phyloP scores from a whole-genome alignment of 2,113 vertebrate species.

The Poeciliopsis turrubarensis region DNA sequence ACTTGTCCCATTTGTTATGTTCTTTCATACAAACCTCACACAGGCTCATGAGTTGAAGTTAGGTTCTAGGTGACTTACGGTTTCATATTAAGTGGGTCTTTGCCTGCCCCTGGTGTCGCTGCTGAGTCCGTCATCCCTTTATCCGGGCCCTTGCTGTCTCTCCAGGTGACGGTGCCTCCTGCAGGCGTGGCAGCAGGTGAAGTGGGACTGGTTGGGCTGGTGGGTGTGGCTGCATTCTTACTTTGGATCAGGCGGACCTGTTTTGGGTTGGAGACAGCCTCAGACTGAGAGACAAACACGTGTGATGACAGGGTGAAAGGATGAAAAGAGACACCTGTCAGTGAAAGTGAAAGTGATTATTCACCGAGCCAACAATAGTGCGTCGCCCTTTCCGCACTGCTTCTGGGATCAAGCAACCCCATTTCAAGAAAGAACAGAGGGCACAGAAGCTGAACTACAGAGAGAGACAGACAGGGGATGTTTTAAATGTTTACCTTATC shows the following conservation, averaged over 20 bases:
- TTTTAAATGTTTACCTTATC: slow-evolving; percentile 84
- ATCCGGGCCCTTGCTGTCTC: slow-evolving; percentile 66
- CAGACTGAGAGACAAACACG: slow-evolving; percentile 72
- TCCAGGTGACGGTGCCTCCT: slow-evolving; percentile 85
- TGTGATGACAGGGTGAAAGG: slow-evolving; percentile 39
- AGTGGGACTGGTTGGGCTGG: slow-evolving; percentile 85
- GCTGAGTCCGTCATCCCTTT: slow-evolving; percentile 84
- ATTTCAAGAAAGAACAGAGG: background rate
- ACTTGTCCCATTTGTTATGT: background rate
- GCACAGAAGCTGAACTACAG: background rate
- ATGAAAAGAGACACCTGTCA: slow-evolving; percentile 50
- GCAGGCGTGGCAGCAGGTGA: slow-evolving; percentile 82
- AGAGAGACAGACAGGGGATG: background rate
- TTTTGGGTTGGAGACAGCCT: slow-evolving; percentile 70
- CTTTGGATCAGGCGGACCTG: slow-evolving; percentile 92
- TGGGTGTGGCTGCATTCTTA: slow-evolving; percentile 85
- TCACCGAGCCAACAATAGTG: slow-evolving; percentile 2
- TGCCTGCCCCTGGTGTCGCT: slow-evolving; percentile 84
- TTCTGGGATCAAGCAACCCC: background rate
- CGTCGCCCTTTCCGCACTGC: background rate
- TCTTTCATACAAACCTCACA: background rate
- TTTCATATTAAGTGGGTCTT: slow-evolving; percentile 97
- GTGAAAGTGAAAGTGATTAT: slow-evolving; percentile 18
- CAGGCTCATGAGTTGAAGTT: background rate
- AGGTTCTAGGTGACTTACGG: slow-evolving; percentile 83